Conservation (phyloP, 2,888 invertebrate species). For the Aquatica leii region DNA sequence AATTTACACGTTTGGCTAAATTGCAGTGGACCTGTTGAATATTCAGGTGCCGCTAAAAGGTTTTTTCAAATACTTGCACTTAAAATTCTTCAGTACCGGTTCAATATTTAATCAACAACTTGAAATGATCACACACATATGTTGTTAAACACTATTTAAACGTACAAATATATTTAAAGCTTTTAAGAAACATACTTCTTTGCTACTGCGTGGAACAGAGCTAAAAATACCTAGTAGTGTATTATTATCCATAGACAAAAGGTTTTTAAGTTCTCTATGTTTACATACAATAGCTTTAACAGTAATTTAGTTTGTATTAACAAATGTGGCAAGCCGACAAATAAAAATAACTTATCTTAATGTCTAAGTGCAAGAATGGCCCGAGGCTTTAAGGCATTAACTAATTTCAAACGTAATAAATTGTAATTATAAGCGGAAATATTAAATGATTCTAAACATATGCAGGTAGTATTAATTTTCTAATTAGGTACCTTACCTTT, state of each 20-base stretch:
- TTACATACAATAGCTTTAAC: conserved; percentile 6
- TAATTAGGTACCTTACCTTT: no score
- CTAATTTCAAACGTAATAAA: no score
- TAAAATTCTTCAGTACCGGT: conserved; percentile 40
- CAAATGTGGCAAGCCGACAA: conserved; percentile 3
- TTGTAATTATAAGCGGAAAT: no score
- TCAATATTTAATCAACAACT: conserved; percentile 34
- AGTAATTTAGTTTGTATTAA: not conserved
- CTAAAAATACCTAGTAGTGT: not conserved
- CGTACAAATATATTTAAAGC: conserved; percentile 24
- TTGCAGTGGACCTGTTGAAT: conserved; percentile 36
- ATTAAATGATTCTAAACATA: no score
- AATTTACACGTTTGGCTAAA: conserved; percentile 45
- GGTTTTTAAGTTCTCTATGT: not conserved
- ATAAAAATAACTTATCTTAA: not conserved
- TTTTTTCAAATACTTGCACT: conserved; percentile 40
- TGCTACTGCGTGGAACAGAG: not conserved
- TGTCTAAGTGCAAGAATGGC: no score
- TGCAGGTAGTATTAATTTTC: no score
- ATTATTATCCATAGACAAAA: not conserved
- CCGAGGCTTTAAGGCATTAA: no score
- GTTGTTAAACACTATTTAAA: conserved; percentile 33
- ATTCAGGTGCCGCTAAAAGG: conserved; percentile 36
- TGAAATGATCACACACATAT: conserved; percentile 24
- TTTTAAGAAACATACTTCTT: conserved; percentile 3